These are phyloP conservation scores for Ptyas mucosa DNA, from an alignment of 2,113 vertebrate species.

Conservation along the genomic window DNA sequence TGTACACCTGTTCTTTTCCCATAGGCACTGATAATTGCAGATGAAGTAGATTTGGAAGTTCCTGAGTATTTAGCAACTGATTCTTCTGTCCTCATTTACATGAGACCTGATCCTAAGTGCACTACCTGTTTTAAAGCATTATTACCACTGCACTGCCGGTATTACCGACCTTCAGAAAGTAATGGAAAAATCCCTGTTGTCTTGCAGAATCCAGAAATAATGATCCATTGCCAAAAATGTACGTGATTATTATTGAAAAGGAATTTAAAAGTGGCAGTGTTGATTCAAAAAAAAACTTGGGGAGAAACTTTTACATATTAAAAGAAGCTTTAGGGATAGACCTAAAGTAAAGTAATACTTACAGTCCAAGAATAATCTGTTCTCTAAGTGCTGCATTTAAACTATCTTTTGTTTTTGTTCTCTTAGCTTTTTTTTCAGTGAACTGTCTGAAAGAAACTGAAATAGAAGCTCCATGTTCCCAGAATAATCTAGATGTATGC, in stretches of 20 bases:
- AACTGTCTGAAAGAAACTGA: constrained; percentile 62
- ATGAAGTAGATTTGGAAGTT: constrained; percentile 78
- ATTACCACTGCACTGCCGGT: constrained; percentile 84
- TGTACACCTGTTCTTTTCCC: background rate
- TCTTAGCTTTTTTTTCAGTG: constrained; percentile 62
- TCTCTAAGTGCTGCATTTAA: background rate
- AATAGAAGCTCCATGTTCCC: constrained; percentile 62
- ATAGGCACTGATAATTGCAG: constrained; percentile 76
- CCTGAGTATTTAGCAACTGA: constrained; percentile 78
- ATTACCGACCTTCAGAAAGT: constrained; percentile 73
- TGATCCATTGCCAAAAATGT: constrained; percentile 73
- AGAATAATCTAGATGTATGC: constrained; percentile 32
- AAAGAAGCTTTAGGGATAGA: background rate
- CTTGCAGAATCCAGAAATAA: constrained; percentile 74
- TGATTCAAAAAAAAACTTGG: background rate
- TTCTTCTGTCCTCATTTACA: constrained; percentile 72
- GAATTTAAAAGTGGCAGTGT: background rate
- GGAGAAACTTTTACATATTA: background rate
- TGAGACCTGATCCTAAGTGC: constrained; percentile 49
- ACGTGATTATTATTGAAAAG: constrained; percentile 24
- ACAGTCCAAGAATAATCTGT: background rate
- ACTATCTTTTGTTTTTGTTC: background rate
- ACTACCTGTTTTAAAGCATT: constrained; percentile 57
- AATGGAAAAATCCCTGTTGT: constrained; percentile 39
- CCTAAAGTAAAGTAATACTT: background rate